These are phyloP conservation scores for Coilia nasus DNA, from an alignment of 2,797 vertebrate genomes.

Conservation along the genomic window DNA sequence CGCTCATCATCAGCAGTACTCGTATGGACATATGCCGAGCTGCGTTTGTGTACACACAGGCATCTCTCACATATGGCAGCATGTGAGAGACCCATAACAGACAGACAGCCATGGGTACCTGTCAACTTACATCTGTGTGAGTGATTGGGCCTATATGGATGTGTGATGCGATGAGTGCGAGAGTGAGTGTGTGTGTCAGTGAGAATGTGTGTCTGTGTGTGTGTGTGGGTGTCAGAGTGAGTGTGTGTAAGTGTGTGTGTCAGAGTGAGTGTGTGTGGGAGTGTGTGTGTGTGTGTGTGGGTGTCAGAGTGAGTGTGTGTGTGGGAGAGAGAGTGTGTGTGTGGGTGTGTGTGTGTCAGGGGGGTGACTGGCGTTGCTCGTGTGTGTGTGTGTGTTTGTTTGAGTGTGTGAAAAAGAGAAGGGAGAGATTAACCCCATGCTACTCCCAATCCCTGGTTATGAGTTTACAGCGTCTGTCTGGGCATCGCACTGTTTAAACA, in stretches of 20 bases:
- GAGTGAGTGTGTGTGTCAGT: too few species aligned
- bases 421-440: constrained; percentile 90
- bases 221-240: constrained; percentile 38
- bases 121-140: constrained; percentile 42
- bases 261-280: background rate
- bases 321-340: constrained; percentile 23
- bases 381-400: constrained; percentile 62
- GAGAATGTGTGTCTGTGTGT: constrained; percentile 27
- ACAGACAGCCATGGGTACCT: constrained; percentile 44
- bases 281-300: constrained; percentile 34
- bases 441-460: constrained; percentile 91
- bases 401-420: constrained; percentile 78
- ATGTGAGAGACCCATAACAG: background rate
- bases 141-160: constrained; percentile 18
- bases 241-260: constrained; percentile 34
- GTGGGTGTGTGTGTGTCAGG: constrained; percentile 24
- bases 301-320: constrained; percentile 20
- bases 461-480: constrained; percentile 91
- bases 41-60: constrained; percentile 18
- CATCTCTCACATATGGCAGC: constrained; percentile 1
- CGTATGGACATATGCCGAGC: background rate
- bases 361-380: constrained; percentile 12
- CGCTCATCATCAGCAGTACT: background rate
- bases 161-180: constrained; percentile 26
- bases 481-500: constrained; percentile 91